These are phyloP conservation scores for Platynereis dumerilii DNA, from an alignment of 2,888 invertebrate species.

Conservation along the genomic window DNA sequence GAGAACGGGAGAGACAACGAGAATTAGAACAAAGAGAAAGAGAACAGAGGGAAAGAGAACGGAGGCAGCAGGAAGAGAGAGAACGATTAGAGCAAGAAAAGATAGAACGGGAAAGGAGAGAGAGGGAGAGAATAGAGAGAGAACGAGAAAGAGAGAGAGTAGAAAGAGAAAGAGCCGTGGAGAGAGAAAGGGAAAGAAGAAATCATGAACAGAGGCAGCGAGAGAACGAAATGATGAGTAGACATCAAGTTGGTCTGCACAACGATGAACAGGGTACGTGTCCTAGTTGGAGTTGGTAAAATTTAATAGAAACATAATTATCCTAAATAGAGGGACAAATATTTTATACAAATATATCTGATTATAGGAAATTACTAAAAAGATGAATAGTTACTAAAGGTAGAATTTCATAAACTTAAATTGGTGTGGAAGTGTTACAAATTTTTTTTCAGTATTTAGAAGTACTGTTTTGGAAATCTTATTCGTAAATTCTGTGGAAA, in stretches of 20 bases:
- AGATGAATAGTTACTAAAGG: no score
- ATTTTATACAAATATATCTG: no score
- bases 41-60: constrained; percentile 23
- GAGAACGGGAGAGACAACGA: constrained; percentile 18
- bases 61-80: constrained; percentile 16
- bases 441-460: no score
- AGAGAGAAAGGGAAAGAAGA: constrained; percentile 8
- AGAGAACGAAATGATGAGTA: constrained; percentile 5
- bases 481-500: no score
- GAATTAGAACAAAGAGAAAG: constrained; percentile 19
- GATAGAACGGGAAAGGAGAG: constrained; percentile 10
- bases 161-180: constrained; percentile 13
- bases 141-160: constrained; percentile 16
- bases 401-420: no score
- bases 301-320: no score
- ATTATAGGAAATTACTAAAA: no score
- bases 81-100: constrained; percentile 11
- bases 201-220: not conserved
- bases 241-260: not conserved
- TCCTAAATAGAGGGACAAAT: no score
- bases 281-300: no score
- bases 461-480: no score
- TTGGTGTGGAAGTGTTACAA: no score
- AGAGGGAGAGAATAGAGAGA: constrained; percentile 10
- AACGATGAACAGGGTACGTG: no score